Conservation (phyloP, 1,140 invertebrate species). For the Lepidurus arcticus region DNA sequence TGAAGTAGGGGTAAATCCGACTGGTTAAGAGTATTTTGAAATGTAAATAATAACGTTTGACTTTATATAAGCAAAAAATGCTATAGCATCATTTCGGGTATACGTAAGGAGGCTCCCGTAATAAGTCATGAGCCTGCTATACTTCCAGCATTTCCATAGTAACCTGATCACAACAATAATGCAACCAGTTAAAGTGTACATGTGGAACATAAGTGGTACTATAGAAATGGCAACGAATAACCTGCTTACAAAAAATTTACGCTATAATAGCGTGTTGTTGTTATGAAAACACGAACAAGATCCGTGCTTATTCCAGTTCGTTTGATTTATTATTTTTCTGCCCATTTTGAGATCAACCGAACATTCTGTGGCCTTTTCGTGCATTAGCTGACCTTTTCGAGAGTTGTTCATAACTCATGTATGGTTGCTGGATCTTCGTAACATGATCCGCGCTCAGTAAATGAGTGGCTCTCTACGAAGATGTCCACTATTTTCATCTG, state of each 20-base stretch:
- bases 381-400: background rate
- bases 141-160: background rate
- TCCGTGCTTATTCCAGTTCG: no score
- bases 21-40: no score
- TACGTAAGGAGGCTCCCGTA: background rate
- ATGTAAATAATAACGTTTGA: no score
- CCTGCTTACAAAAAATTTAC: no score
- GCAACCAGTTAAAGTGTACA: background rate
- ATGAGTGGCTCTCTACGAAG: background rate
- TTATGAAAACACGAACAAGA: no score
- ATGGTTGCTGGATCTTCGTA: background rate
- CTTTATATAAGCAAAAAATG: no score
- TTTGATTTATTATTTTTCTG: no score
- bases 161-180: constrained; percentile 9
- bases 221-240: no score
- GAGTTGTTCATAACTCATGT: background rate
- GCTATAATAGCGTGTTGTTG: no score
- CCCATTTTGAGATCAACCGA: no score
- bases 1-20: no score
- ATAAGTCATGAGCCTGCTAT: background rate
- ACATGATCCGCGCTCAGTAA: background rate
- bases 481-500: constrained; percentile 8
- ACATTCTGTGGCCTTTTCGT: background rate
- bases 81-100: background rate
- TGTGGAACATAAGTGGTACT: background rate